Evolutionary conservation across 2,797 vertebrate species (phyloP).

Genomic region (Oceanodroma leucorhoa): DNA sequence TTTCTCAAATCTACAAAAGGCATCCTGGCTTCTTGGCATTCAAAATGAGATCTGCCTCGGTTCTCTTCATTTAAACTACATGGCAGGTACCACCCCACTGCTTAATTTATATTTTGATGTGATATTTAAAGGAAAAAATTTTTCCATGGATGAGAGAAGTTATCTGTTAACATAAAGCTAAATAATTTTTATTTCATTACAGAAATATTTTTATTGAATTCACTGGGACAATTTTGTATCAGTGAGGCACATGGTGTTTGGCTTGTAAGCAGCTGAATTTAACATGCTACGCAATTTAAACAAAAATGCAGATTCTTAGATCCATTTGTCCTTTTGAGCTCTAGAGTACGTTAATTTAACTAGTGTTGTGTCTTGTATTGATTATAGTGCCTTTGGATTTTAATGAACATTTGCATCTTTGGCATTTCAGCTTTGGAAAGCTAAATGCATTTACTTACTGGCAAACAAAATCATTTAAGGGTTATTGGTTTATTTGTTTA

Average conservation of each 20-base stretch:
- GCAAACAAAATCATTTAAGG: neutral
- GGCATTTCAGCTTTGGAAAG: neutral
- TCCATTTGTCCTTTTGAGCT: neutral
- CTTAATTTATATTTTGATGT: conserved; percentile 48
- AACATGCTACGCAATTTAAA: neutral
- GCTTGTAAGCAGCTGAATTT: conserved; percentile 13
- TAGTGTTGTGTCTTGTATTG: neutral
- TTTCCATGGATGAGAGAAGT: neutral
- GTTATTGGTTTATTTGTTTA: conserved; percentile 32
- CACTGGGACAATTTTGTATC: neutral
- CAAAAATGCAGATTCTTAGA: neutral
- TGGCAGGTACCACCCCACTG: conserved; percentile 13
- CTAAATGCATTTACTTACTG: neutral
- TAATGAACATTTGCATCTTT: neutral
- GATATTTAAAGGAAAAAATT: conserved; percentile 16
- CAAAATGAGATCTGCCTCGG: neutral
- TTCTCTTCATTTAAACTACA: conserved; percentile 14
- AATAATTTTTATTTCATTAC: conserved; percentile 3
- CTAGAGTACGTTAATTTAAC: neutral
- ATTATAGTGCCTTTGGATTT: neutral
- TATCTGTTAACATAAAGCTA: neutral
- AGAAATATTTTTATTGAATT: neutral
- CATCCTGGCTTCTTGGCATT: neutral
- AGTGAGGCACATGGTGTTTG: neutral
- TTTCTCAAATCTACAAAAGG: neutral